Evolutionary conservation across 2,797 vertebrate genomes (phyloP), one percentile per base, ranked within the genome.

Genomic region (Bufotes viridis): DNA sequence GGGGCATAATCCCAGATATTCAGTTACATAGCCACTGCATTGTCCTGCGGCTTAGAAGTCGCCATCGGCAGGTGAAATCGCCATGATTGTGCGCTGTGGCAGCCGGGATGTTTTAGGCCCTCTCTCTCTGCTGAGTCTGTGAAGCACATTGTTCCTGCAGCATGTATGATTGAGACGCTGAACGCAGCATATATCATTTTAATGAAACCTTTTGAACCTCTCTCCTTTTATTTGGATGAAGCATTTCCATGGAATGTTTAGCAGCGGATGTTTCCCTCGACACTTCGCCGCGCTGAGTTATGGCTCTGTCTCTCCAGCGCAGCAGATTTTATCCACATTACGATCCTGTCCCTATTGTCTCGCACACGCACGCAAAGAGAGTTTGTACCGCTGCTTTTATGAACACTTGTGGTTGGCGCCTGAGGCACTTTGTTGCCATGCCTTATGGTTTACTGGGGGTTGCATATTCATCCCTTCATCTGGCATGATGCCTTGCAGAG

Each of bases 151-250:
- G 88, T 89, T 89, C 80, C 85, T 84, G 84, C 63, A 83, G 84
- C 61, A 76, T 53, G 53, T 89, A 87, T 89, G 88, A 89, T 89
- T 87, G 88, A 89, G 85, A 89, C 42, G 88, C 85, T 87, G 85
- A 83, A 74, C 55, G 51, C 84, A 63, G 55, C 84, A 89, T 89
- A 89, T 82, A 89, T 89, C 88, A 89, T 74, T 89, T 89, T 89
- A 89, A 89, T 89, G 88, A 89, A 89, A 89, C 88, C 88, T 89
- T 89, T 89, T 87, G 88, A 89, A 89, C 88, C 88, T 83, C 88
- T 89, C 88, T 89, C 85, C 88, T 89, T 89, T 89, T 89, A 89
- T 89, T 89, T 89, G 88, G 88, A 89, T 89, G 88, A 89, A 89
- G 88, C 85, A 89, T 89, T 89, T 89, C 88, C 85, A 87, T 89